Evolutionary conservation across 2,113 vertebrate species (phyloP).

Genomic region (Amphiprion ocellaris): DNA sequence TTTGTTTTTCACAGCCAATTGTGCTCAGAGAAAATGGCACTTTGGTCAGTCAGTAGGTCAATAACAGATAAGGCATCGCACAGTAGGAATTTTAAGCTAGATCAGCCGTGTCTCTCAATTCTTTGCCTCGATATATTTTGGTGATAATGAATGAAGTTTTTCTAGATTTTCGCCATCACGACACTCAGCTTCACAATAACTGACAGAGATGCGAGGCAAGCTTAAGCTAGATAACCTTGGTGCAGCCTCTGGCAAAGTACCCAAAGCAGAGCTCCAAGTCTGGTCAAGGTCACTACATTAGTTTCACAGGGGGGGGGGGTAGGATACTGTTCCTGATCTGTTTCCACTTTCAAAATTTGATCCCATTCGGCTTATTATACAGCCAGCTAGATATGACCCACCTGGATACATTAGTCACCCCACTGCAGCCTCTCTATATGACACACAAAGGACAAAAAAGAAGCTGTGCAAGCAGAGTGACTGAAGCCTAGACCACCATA

Average conservation of each 20-base stretch:
- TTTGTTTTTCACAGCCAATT: conserved; percentile 75
- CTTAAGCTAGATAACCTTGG: conserved; percentile 68
- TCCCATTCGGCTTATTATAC: conserved; percentile 71
- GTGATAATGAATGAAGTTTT: conserved; percentile 7
- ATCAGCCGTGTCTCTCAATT: conserved; percentile 26
- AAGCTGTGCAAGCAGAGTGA: conserved; percentile 40
- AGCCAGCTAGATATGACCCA: conserved; percentile 61
- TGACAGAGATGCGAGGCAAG: conserved; percentile 28
- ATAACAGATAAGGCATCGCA: conserved; percentile 48
- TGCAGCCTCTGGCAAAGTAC: conserved; percentile 68
- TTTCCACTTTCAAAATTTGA: conserved; percentile 72
- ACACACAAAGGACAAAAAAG: conserved; percentile 69
- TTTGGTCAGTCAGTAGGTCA: conserved; percentile 65
- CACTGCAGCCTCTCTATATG: conserved; percentile 54
- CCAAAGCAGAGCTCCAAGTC: conserved; percentile 61
- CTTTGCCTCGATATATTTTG: conserved; percentile 27
- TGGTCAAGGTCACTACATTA: conserved; percentile 72
- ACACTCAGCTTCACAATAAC: conserved; percentile 26
- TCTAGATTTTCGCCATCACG: conserved; percentile 43
- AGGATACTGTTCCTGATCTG: conserved; percentile 51
- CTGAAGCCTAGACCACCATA: conserved; percentile 34
- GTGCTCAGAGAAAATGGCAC: conserved; percentile 54
- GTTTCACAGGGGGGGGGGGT: conserved; percentile 48
- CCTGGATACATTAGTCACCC: conserved; percentile 79
- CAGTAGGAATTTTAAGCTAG: conserved; percentile 34